These are phyloP conservation scores for Cyprinus carpio DNA, from an alignment of 2,113 vertebrate genomes.

Conservation along the genomic window DNA sequence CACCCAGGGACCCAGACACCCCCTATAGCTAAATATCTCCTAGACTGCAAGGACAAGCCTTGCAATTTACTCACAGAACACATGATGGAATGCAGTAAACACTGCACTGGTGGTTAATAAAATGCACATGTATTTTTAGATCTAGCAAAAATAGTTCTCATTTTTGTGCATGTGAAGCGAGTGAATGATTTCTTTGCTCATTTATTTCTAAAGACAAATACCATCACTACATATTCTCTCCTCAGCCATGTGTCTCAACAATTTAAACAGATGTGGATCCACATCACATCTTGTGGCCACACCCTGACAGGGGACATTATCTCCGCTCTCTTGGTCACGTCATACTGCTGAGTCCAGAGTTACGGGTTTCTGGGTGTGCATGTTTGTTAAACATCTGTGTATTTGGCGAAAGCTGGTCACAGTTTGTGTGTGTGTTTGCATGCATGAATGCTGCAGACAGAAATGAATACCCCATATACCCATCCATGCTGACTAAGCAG, in stretches of 20 bases:
- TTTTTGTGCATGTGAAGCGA: not conserved
- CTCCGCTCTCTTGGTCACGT: not conserved
- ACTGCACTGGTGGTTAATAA: not conserved
- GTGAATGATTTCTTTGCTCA: not conserved
- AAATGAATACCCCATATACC: not conserved
- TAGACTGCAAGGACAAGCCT: not conserved
- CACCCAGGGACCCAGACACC: slow-evolving; percentile 19
- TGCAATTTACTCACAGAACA: not conserved
- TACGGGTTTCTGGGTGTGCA: not conserved
- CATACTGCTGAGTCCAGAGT: not conserved
- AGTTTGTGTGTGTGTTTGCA: not conserved
- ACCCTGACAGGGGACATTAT: slow-evolving; percentile 26
- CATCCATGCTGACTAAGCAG: slow-evolving; percentile 46
- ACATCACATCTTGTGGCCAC: slow-evolving; percentile 36
- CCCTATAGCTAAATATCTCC: not conserved
- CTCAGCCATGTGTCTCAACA: not conserved
- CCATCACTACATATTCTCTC: not conserved
- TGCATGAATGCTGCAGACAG: slow-evolving; percentile 29
- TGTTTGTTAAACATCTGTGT: not conserved
- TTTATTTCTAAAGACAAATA: not conserved
- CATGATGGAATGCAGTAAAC: not conserved
- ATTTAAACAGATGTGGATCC: not conserved
- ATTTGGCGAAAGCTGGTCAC: not conserved
- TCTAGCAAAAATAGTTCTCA: not conserved
- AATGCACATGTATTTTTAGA: not conserved